A percentile compares a stretch with the other conserved stretches of the same genome.
Conservation (phyloP, 1,140 invertebrate genomes). For the Oncopeltus fasciatus region DNA sequence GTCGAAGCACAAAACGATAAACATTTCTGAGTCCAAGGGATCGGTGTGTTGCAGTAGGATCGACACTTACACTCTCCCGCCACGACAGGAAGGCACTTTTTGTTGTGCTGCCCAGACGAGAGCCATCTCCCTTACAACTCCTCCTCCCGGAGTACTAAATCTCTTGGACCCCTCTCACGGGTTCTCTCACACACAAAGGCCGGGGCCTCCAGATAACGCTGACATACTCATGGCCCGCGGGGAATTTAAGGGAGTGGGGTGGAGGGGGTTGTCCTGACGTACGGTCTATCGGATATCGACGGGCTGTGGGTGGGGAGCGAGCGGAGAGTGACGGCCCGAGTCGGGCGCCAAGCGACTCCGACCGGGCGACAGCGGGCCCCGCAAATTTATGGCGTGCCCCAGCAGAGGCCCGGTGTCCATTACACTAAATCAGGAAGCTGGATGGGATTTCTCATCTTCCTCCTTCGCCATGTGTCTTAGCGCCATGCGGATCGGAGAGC, state of each 20-base stretch:
- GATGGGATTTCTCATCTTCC: neutral
- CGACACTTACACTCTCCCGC: too few relatives aligned
- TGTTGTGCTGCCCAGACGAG: too few relatives aligned
- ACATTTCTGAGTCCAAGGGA: too few relatives aligned
- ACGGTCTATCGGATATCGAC: neutral
- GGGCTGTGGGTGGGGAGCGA: neutral
- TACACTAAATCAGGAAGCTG: neutral
- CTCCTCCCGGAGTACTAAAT: too few relatives aligned
- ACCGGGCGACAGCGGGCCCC: too few relatives aligned
- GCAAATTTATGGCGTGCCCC: neutral
- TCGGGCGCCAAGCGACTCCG: neutral
- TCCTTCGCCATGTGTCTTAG: neutral
- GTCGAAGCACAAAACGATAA: too few relatives aligned
- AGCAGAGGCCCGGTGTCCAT: neutral
- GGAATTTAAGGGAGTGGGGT: neutral
- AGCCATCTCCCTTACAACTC: too few relatives aligned
- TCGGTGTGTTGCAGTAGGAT: too few relatives aligned
- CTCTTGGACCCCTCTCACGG: too few relatives aligned
- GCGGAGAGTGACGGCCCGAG: neutral
- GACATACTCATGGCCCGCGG: constrained; percentile 4
- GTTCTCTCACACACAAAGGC: constrained; percentile 1
- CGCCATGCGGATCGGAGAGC: too few relatives aligned
- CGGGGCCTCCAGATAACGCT: constrained; percentile 11
- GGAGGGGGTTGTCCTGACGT: neutral
- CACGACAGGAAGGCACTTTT: too few relatives aligned